Evolutionary conservation across 2,797 vertebrate genomes (phyloP).

Genomic region (Malacoctenus gilli): DNA sequence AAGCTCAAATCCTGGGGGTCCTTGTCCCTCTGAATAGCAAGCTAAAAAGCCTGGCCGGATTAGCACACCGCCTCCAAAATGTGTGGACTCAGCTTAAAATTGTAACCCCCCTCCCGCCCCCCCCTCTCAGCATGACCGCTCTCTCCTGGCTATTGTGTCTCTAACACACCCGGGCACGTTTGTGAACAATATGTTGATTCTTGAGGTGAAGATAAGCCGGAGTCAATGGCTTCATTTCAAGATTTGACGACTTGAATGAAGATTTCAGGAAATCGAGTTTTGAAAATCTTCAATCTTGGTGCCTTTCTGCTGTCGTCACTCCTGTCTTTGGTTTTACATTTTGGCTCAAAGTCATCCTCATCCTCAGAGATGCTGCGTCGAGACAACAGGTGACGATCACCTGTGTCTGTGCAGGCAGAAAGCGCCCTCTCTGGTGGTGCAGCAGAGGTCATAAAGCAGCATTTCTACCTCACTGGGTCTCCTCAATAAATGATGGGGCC

Average conservation of each 20-base stretch:
- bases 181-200: slow-evolving; percentile 74
- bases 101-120: slow-evolving; percentile 64
- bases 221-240: slow-evolving; percentile 72
- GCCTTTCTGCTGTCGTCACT: background rate
- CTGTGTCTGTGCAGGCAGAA: background rate
- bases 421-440: slow-evolving; percentile 27
- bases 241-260: slow-evolving; percentile 43
- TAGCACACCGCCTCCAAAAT: slow-evolving; percentile 74
- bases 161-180: slow-evolving; percentile 58
- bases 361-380: background rate
- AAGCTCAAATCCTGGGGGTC: slow-evolving; percentile 77
- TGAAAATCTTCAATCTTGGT: background rate
- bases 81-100: slow-evolving; percentile 80
- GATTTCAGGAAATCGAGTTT: slow-evolving; percentile 41
- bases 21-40: slow-evolving; percentile 78
- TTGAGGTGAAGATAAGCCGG: slow-evolving; percentile 70
- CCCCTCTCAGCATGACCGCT: slow-evolving; percentile 63
- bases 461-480: slow-evolving; percentile 20
- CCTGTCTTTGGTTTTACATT: background rate
- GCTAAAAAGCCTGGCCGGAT: slow-evolving; percentile 78
- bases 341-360: no score
- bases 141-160: slow-evolving; percentile 66
- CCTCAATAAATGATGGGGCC: slow-evolving; percentile 21
- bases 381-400: slow-evolving; percentile 3
- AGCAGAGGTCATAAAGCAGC: slow-evolving; percentile 5